Base-by-base conservation (phyloP, 2,888 invertebrate genomes). In the Mantis religiosa region DNA sequence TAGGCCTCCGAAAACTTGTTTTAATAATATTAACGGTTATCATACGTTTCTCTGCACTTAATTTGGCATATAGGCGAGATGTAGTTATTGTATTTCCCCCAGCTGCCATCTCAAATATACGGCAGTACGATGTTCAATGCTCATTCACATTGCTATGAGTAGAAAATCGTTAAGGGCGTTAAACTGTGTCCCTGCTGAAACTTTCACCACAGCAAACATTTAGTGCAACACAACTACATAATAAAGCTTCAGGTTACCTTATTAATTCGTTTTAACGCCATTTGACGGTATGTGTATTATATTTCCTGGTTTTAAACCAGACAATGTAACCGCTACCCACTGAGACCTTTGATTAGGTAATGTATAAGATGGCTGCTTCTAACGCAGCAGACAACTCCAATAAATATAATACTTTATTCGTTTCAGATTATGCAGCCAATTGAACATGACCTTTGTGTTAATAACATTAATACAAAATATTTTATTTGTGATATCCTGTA, bases 201-300 rank as follows among this genome's bases (percentile, higher is more conserved):
- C 82, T 87, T 91, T 91, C 91, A 89, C 91, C 91, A 90, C 71
- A 41, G 90, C 88, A 91, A 91, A 90, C 90, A 91, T 90, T 90
- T 90, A 90, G 90, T 90, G 90, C 89, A 87, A 90, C 89, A 90
- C 90, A 91, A 90, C 90, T 88, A 88, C 90, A 89, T 86, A 86
- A 71, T 87, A 88, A 89, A 87, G 81, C 71, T 82, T 28, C 82
- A 83, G 87, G 81, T 89, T 89, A 97, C 97, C 97, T 98, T 98
- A 96, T 98, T 98, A 96, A 98, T 98, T 97, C 98, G 97, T 97
- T 98, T 98, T 97, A 98, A 97, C 96, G 98, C 98, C 98, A 98
- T 98, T 93, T 93, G 93, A 92, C 92, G 92, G 92, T 92, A 92
- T 92, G 92, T 93, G 92, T 93, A 92, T 96, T 96, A 82, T 89